These are phyloP conservation scores for Watsonalla cultraria DNA, from an alignment of 2,888 invertebrate genomes.

Conservation along the genomic window DNA sequence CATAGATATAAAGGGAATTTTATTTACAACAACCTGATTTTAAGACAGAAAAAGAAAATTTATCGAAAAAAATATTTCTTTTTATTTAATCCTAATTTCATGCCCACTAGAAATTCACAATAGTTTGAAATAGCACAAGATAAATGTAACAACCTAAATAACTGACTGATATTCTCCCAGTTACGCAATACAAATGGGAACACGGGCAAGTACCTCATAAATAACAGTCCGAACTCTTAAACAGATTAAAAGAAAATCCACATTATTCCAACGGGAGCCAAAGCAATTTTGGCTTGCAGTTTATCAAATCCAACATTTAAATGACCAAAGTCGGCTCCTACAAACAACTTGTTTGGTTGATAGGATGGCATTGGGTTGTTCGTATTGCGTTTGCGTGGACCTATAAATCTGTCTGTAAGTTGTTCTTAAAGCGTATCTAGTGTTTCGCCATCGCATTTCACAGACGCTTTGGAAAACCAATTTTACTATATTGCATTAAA, in stretches of 20 bases:
- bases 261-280: slow-evolving; percentile 27
- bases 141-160: background rate
- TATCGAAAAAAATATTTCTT: no score
- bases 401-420: slow-evolving; percentile 74
- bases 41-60: no score
- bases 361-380: slow-evolving; percentile 45
- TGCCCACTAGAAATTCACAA: no score
- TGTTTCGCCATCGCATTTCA: slow-evolving; percentile 54
- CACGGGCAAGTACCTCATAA: background rate
- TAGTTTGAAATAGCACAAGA: background rate
- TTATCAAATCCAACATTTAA: slow-evolving; percentile 71
- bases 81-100: no score
- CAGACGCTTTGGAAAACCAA: slow-evolving; percentile 67
- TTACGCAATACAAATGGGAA: background rate
- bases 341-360: slow-evolving; percentile 67
- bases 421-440: slow-evolving; percentile 67
- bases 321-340: slow-evolving; percentile 64
- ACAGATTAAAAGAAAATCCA: slow-evolving; percentile 23
- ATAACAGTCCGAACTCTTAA: background rate
- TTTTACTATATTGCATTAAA: slow-evolving; percentile 68
- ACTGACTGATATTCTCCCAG: background rate
- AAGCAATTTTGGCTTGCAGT: slow-evolving; percentile 57
- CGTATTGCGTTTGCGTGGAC: slow-evolving; percentile 58
- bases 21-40: background rate
- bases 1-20: background rate